These are phyloP conservation scores for Gastrophysa polygoni DNA, from an alignment of 2,888 invertebrate genomes.

Conservation along the genomic window DNA sequence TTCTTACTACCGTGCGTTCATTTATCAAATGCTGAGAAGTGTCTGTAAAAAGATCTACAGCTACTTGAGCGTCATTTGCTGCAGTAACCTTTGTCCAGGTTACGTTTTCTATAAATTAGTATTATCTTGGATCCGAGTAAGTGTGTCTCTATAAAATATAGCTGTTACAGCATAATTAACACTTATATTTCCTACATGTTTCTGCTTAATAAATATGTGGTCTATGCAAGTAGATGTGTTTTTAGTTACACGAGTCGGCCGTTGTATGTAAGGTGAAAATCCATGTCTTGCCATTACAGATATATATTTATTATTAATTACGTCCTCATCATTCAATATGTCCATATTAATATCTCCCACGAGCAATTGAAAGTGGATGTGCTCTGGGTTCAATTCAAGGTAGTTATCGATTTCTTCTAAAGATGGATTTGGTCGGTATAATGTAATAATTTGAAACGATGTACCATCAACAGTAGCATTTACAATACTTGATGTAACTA, in stretches of 20 bases:
- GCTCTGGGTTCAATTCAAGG: conserved; percentile 19
- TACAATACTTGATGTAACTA: conserved; percentile 14
- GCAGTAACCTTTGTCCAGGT: conserved; percentile 17
- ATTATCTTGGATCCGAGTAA: conserved; percentile 15
- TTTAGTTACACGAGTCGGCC: conserved; percentile 19
- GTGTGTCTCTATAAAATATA: conserved; percentile 20
- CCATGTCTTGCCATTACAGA: conserved; percentile 22
- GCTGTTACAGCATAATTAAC: conserved; percentile 12
- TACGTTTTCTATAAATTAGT: conserved; percentile 17
- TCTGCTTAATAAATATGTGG: neutral
- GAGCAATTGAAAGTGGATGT: conserved; percentile 17
- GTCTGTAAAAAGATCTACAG: no score
- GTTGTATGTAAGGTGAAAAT: conserved; percentile 23
- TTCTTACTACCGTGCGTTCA: no score
- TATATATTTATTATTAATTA: conserved; percentile 19
- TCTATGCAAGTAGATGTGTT: conserved; percentile 10
- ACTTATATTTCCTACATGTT: conserved; percentile 13
- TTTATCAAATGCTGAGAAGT: no score
- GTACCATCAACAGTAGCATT: conserved; percentile 18
- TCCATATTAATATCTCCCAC: conserved; percentile 19
- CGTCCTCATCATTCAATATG: conserved; percentile 19
- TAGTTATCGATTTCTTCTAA: conserved; percentile 21
- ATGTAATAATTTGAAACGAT: conserved; percentile 19
- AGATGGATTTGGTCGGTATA: conserved; percentile 20
- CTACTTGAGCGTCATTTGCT: no score